These are phyloP conservation scores for Odocoileus virginianus DNA, from an alignment of 2,113 vertebrate species.

Conservation along the genomic window DNA sequence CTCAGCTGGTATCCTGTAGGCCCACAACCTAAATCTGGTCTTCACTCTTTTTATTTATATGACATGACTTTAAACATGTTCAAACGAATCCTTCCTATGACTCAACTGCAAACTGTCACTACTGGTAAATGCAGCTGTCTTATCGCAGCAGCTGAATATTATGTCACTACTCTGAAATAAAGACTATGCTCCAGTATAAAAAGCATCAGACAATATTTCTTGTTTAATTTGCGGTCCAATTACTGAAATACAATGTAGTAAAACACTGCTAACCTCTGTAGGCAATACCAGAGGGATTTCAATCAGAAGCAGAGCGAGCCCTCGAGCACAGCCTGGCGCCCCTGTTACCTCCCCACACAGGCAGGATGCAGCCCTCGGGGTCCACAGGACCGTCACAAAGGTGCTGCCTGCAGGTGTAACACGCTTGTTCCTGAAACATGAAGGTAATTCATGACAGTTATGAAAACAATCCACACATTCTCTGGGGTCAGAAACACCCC, in stretches of 20 bases:
- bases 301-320: background rate
- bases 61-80: background rate
- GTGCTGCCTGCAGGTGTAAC: background rate
- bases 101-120: background rate
- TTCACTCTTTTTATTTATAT: background rate
- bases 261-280: background rate
- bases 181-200: background rate
- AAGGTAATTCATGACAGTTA: background rate
- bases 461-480: background rate
- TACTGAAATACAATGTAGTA: background rate
- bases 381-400: background rate
- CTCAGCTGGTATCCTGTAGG: background rate
- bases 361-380: background rate
- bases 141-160: background rate
- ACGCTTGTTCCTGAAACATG: background rate
- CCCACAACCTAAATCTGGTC: background rate
- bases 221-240: background rate
- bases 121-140: background rate
- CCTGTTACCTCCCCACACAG: background rate
- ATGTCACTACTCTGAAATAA: background rate
- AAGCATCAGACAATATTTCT: background rate
- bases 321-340: background rate
- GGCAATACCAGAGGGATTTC: background rate
- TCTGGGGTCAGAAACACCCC: background rate
- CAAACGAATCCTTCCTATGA: background rate